Conservation (phyloP, 2,113 vertebrate genomes). For the Apteryx mantelli region DNA sequence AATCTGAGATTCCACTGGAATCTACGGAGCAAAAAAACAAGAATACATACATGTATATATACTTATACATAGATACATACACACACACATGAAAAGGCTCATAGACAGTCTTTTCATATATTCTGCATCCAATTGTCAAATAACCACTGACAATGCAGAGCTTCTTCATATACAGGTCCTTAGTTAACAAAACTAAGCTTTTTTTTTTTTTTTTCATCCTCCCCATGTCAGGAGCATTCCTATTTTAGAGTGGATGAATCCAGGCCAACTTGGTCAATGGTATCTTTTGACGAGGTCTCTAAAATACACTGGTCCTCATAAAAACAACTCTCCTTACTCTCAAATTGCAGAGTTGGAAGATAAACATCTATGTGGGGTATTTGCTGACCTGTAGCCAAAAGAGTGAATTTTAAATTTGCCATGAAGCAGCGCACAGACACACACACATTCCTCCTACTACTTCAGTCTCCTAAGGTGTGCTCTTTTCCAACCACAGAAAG, state of each 20-base stretch:
- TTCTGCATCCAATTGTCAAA: not conserved
- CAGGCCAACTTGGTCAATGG: not conserved
- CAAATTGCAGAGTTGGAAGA: not conserved
- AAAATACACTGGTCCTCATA: not conserved
- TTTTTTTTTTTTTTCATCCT: not conserved
- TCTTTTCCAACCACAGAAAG: not conserved
- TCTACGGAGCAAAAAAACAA: not conserved
- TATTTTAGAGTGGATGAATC: not conserved
- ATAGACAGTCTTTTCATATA: not conserved
- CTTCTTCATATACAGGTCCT: not conserved
- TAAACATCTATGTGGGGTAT: not conserved
- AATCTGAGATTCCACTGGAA: not conserved
- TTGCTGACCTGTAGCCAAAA: not conserved
- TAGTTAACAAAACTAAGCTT: not conserved
- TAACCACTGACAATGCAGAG: not conserved
- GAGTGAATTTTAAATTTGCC: not conserved
- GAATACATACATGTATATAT: not conserved
- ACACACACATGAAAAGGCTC: not conserved
- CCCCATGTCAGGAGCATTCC: rapidly evolving
- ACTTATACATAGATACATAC: not conserved
- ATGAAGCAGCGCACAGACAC: not conserved
- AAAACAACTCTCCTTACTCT: not conserved
- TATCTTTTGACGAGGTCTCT: not conserved
- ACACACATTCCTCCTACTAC: rapidly evolving
- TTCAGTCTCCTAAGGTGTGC: not conserved